phyloP scores from a whole-genome alignment of 2,113 vertebrate species.

The Ciconia maguari region DNA sequence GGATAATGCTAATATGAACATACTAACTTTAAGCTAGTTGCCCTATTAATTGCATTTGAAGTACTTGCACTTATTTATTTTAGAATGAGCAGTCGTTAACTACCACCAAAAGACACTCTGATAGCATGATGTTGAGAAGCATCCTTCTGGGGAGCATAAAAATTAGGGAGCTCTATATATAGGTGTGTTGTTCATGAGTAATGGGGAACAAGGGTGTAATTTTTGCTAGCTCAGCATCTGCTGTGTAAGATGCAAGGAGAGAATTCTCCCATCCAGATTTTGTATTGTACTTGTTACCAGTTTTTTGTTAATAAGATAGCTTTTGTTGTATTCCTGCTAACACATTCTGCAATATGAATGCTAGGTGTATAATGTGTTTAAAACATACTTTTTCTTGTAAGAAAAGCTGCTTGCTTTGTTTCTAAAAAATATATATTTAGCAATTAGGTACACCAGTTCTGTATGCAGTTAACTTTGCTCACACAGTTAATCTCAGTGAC shows the following conservation, averaged over 20 bases:
- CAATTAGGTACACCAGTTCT: neutral
- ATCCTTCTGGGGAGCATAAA: neutral
- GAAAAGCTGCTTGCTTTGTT: neutral
- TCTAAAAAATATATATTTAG: neutral
- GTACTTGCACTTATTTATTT: neutral
- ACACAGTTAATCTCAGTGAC: neutral
- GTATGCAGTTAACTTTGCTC: neutral
- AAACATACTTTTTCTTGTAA: neutral
- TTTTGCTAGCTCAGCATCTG: neutral
- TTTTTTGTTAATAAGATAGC: neutral
- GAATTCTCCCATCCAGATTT: constrained; percentile 1
- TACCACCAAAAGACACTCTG: neutral
- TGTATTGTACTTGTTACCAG: neutral
- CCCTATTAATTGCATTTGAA: neutral
- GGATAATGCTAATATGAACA: neutral
- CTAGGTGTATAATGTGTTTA: neutral
- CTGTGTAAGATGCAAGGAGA: neutral
- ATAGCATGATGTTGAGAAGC: neutral
- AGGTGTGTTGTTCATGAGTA: neutral
- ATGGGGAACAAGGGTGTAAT: neutral
- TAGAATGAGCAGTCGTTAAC: neutral
- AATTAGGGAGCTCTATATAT: neutral
- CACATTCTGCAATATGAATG: neutral
- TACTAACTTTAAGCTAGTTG: neutral
- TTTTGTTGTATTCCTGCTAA: constrained; percentile 9